Percentiles rank a stretch among this genome's conserved stretches.
These are phyloP conservation scores for Copidosoma floridanum DNA, from an alignment of 1,140 invertebrate species.

Conservation along the genomic window DNA sequence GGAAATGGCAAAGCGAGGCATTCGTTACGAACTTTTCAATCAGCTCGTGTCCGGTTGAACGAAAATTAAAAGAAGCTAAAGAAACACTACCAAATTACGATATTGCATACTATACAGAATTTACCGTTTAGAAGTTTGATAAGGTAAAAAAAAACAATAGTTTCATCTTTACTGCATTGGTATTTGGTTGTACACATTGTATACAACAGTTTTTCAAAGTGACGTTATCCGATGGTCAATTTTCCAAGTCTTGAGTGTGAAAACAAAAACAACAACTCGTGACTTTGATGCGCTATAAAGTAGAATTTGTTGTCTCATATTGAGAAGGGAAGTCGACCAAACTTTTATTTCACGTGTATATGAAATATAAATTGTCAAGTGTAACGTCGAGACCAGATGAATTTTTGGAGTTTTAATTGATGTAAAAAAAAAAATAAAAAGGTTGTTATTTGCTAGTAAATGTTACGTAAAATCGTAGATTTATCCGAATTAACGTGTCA, in stretches of 20 bases:
- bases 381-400: not conserved
- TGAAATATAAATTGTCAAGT: not conserved
- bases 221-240: slow-evolving; percentile 9
- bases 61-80: too few species aligned
- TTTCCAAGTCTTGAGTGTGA: slow-evolving; percentile 15
- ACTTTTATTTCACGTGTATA: too few species aligned
- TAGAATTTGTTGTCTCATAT: slow-evolving; percentile 19
- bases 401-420: slow-evolving; percentile 9
- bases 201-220: too few species aligned
- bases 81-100: too few species aligned
- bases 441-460: slow-evolving; percentile 11
- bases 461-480: slow-evolving; percentile 8
- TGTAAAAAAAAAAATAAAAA: too few species aligned
- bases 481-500: slow-evolving; percentile 20
- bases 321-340: slow-evolving; percentile 11
- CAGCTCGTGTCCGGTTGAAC: too few species aligned
- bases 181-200: too few species aligned
- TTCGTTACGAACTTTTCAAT: too few species aligned
- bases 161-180: too few species aligned
- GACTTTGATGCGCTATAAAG: not conserved
- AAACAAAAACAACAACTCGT: not conserved
- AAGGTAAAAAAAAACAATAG: not conserved
- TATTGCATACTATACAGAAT: too few species aligned
- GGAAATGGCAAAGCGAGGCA: too few species aligned
- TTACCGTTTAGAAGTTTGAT: too few species aligned